phyloP scores from a whole-genome alignment of 2,888 invertebrate species.

The Balanococcus diminutus region DNA sequence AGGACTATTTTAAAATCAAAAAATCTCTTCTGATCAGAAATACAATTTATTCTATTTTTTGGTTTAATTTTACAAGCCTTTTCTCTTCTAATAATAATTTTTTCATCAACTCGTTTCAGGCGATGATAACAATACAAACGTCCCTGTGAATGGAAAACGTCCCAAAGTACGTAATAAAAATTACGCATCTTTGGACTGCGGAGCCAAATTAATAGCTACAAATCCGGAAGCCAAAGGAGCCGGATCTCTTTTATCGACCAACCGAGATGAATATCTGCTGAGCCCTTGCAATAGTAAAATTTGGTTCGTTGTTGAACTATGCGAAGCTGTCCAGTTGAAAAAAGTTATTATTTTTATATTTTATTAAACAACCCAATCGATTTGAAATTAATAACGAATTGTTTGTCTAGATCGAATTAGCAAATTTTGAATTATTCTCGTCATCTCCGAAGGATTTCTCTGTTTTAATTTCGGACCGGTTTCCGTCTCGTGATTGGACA shows the following conservation, averaged over 20 bases:
- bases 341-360: constrained; percentile 62
- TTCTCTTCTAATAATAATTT: background rate
- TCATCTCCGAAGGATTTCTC: constrained; percentile 93
- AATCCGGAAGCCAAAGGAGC: constrained; percentile 92
- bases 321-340: constrained; percentile 95
- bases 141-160: constrained; percentile 57
- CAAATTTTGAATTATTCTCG: constrained; percentile 97
- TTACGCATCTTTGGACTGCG: constrained; percentile 96
- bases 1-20: too few species aligned
- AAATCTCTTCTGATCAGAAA: too few species aligned
- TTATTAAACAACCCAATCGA: too few species aligned
- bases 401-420: constrained; percentile 76
- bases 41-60: too few species aligned
- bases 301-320: constrained; percentile 97
- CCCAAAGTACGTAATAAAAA: constrained; percentile 83
- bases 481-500: constrained; percentile 91
- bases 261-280: constrained; percentile 96
- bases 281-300: constrained; percentile 91
- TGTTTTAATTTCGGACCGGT: constrained; percentile 85
- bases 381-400: background rate
- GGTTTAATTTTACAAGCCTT: too few species aligned
- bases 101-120: background rate
- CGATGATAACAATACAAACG: constrained; percentile 45
- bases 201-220: constrained; percentile 91
- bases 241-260: constrained; percentile 83